These are phyloP conservation scores for Cranoglanis bouderius DNA, from an alignment of 2,113 vertebrate species.

Conservation along the genomic window DNA sequence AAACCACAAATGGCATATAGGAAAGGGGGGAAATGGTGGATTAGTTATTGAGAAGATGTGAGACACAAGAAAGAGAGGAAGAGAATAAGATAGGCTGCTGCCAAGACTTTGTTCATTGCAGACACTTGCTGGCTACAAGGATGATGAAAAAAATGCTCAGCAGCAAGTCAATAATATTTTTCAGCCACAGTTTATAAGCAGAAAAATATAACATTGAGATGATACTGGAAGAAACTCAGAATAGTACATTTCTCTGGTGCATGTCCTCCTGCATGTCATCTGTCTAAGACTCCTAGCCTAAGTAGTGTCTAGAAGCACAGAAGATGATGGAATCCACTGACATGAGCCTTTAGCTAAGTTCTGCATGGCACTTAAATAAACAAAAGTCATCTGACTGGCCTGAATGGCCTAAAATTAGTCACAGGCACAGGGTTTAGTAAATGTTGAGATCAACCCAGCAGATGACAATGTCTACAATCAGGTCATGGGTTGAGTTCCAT, in stretches of 20 bases:
- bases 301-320: slow-evolving; percentile 87
- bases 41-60: slow-evolving; percentile 60
- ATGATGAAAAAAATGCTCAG: slow-evolving; percentile 37
- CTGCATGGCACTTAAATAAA: slow-evolving; percentile 4
- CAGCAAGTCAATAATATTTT: slow-evolving; percentile 43
- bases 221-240: slow-evolving; percentile 1
- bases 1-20: slow-evolving; percentile 51
- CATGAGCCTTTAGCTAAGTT: slow-evolving; percentile 62
- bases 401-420: neutral
- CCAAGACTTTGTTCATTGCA: slow-evolving; percentile 77
- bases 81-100: slow-evolving; percentile 62
- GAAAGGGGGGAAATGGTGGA: slow-evolving; percentile 57
- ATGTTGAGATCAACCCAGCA: slow-evolving; percentile 36
- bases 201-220: slow-evolving; percentile 29
- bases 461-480: slow-evolving; percentile 42
- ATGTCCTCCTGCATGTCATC: slow-evolving; percentile 15
- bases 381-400: slow-evolving; percentile 7
- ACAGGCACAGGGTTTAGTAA: neutral
- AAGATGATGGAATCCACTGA: slow-evolving; percentile 90
- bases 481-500: slow-evolving; percentile 82
- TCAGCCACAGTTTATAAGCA: slow-evolving; percentile 36
- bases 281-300: slow-evolving; percentile 64
- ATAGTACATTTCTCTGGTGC: slow-evolving; percentile 21
- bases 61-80: slow-evolving; percentile 54
- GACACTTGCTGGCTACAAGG: slow-evolving; percentile 66